Evolutionary conservation across 2,888 invertebrate species (phyloP), one percentile per base, ranked within the genome.

Genomic region (Carpatolechia fugitivella): DNA sequence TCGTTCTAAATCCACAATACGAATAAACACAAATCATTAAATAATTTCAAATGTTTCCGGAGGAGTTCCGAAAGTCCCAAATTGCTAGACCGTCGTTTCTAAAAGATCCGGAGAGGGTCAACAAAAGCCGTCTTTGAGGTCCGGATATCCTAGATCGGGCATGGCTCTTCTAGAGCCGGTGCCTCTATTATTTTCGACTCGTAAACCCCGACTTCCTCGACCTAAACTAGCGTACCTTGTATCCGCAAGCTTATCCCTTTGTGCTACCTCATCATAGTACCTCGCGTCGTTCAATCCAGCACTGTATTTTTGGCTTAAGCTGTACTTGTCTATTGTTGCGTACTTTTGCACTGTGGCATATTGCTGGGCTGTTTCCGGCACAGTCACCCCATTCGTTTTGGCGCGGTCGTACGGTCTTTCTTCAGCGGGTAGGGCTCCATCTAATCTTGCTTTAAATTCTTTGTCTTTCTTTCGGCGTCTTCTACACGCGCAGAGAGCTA

Each of bases 111-210:
- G 85, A 62, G 81, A 83, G 85, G 92, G 94, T 94, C 94, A 94
- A 94, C 94, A 94, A 84, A 94, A 93, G 79, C 93, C 93, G 76
- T 94, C 94, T 80, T 94, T 94, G 62, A 93, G 91, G 70, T 93
- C 92, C 44, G 91, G 87, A 71, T 90, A 91, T 59, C 90, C 91
- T 66, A 89, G 80, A 70, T 90, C 91, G 52, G 88, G 90, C 78
- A 90, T 81, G 7, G 81, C 76, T 78, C 81, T 77, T 64, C 85
- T 78, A 30, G 90, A 89, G 56, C 85, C 85, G 52, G 78, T 87
- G 35, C 85, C 85, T 66, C 84, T 77, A 30, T 78, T 72, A 66
- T 82, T 86, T 60, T 89, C 90, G 50, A 74, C 72, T 55, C 89
- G 81, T 63, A 78, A 69, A 57, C 86, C 79, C 61, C 89, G 76